phyloP scores from a whole-genome alignment of 1,140 invertebrate genomes.

The Ruditapes philippinarum region DNA sequence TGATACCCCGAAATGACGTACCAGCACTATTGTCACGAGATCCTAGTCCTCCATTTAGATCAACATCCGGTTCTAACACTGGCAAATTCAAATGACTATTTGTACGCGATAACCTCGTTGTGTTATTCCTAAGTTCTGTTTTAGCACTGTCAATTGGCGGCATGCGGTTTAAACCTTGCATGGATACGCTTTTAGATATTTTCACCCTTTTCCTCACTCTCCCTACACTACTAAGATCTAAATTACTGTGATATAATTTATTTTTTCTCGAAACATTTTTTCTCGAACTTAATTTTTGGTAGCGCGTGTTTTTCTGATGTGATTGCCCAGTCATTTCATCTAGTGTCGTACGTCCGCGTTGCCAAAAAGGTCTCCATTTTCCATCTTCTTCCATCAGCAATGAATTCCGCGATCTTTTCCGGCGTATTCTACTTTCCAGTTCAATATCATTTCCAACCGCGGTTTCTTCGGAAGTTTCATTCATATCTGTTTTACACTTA shows the following conservation, averaged over 20 bases:
- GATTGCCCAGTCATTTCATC: conserved; percentile 14
- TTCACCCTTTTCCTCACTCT: conserved; percentile 26
- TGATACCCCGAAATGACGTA: neutral
- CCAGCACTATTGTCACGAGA: conserved; percentile 41
- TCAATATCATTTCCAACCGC: neutral
- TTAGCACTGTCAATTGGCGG: neutral
- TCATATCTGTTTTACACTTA: neutral
- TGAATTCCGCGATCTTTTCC: conserved; percentile 1
- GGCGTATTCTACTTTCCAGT: neutral
- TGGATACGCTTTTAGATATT: conserved; percentile 56
- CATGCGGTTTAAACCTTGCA: conserved; percentile 39
- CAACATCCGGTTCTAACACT: conserved; percentile 41
- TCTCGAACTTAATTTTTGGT: neutral
- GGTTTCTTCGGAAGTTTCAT: neutral
- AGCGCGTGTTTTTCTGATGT: neutral
- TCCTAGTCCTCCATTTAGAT: neutral
- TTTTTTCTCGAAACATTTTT: conserved; percentile 30
- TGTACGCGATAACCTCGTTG: neutral
- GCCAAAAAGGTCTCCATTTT: conserved; percentile 64
- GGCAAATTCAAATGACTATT: conserved; percentile 54
- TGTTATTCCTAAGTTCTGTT: neutral
- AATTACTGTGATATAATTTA: conserved; percentile 58
- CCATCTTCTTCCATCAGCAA: neutral
- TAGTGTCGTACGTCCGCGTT: conserved; percentile 52
- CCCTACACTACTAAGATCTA: conserved; percentile 51